A percentile compares a stretch with the other conserved stretches of the same genome.
These are phyloP conservation scores for Engraulis encrasicolus DNA, from an alignment of 2,113 vertebrate species.

Conservation along the genomic window DNA sequence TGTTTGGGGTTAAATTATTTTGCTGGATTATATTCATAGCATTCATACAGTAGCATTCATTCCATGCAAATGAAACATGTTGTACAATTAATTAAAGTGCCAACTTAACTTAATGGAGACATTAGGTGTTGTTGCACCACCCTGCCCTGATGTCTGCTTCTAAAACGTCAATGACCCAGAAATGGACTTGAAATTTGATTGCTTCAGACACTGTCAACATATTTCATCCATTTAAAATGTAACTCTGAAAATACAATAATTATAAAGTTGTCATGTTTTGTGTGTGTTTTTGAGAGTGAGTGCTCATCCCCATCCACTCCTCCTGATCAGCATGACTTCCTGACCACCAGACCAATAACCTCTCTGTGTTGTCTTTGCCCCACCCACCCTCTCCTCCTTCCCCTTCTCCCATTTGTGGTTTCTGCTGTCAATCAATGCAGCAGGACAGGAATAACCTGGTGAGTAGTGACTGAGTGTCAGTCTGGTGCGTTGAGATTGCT, in stretches of 20 bases:
- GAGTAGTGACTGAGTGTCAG: conserved; percentile 70
- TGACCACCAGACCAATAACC: conserved; percentile 71
- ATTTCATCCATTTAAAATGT: not conserved
- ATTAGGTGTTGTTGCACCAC: no score
- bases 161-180: no score
- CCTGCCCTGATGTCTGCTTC: no score
- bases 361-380: conserved; percentile 74
- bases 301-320: not conserved
- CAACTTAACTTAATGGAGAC: no score
- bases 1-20: no score
- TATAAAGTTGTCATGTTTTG: not conserved
- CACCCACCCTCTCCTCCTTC: conserved; percentile 57
- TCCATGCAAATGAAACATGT: no score
- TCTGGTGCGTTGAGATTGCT: conserved; percentile 58
- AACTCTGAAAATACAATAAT: not conserved
- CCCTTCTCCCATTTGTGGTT: conserved; percentile 69
- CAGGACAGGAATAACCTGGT: conserved; percentile 99
- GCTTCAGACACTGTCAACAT: not conserved
- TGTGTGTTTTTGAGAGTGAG: not conserved
- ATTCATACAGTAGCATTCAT: no score
- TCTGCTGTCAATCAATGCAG: conserved; percentile 83
- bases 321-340: conserved; percentile 42
- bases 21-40: no score
- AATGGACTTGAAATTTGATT: not conserved
- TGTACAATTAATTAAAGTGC: no score